phyloP scores from a whole-genome alignment of 2,888 invertebrate genomes.

The Drosophila suboccidentalis region DNA sequence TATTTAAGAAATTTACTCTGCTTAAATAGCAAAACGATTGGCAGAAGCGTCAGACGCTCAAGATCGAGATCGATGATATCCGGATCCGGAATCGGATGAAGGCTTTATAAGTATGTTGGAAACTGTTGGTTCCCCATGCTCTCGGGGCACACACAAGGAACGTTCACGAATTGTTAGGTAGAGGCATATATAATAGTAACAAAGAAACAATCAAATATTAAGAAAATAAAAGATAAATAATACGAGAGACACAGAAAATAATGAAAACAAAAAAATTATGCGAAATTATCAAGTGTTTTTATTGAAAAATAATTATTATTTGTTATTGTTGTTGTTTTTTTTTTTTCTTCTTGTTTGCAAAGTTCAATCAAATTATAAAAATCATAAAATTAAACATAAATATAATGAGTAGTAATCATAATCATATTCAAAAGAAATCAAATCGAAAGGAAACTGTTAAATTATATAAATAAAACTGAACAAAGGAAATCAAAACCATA shows the following conservation, averaged over 20 bases:
- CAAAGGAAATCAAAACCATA: slow-evolving; percentile 42
- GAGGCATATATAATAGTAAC: slow-evolving; percentile 24
- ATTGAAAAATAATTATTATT: slow-evolving; percentile 59
- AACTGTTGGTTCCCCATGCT: neutral
- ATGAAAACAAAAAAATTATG: slow-evolving; percentile 65
- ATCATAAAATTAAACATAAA: slow-evolving; percentile 71
- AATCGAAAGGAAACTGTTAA: slow-evolving; percentile 30
- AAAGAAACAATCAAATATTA: slow-evolving; percentile 37
- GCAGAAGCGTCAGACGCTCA: slow-evolving; percentile 2
- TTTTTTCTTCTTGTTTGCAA: slow-evolving; percentile 33
- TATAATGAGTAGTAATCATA: slow-evolving; percentile 65
- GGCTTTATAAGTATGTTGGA: neutral
- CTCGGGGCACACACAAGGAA: slow-evolving; percentile 22
- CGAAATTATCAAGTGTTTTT: slow-evolving; percentile 66
- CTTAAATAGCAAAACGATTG: slow-evolving; percentile 9
- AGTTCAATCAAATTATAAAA: slow-evolving; percentile 62
- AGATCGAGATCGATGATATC: slow-evolving; percentile 21
- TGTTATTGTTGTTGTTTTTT: slow-evolving; percentile 17
- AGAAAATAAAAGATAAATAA: slow-evolving; percentile 29
- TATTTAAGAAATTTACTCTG: neutral
- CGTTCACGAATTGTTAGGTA: slow-evolving; percentile 18
- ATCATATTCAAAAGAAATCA: slow-evolving; percentile 46
- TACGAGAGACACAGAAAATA: slow-evolving; percentile 35
- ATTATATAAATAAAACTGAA: slow-evolving; percentile 13
- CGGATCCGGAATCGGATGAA: neutral